phyloP scores from a whole-genome alignment of 1,140 invertebrate species.

The Hirudo medicinalis region DNA sequence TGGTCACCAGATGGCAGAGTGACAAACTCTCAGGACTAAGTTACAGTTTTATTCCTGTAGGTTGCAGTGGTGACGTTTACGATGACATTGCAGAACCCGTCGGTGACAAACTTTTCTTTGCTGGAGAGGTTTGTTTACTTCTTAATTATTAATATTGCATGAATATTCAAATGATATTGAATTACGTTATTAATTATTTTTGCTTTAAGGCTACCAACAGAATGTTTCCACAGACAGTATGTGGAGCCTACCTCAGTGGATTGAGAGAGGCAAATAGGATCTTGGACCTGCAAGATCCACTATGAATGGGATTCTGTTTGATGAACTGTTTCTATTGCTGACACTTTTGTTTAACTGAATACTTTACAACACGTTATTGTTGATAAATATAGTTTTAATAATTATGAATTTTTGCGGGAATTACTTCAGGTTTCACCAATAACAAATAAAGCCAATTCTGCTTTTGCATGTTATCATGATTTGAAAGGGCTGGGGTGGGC shows the following conservation, averaged over 20 bases:
- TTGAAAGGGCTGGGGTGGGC: too few species aligned
- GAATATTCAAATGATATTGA: slow-evolving; percentile 12
- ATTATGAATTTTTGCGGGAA: too few species aligned
- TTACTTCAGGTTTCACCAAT: too few species aligned
- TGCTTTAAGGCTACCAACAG: slow-evolving; percentile 40
- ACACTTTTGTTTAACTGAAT: too few species aligned
- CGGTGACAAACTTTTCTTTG: slow-evolving; percentile 42
- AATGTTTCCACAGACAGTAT: slow-evolving; percentile 42
- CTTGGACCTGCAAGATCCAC: slow-evolving; percentile 24
- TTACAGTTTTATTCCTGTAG: slow-evolving; percentile 43
- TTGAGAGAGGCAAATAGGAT: slow-evolving; percentile 35
- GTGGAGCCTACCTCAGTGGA: slow-evolving; percentile 43
- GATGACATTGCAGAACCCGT: slow-evolving; percentile 38
- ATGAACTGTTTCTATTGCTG: too few species aligned
- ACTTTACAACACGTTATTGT: too few species aligned
- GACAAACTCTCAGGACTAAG: slow-evolving; percentile 38
- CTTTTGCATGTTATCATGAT: too few species aligned
- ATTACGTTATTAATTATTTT: background rate
- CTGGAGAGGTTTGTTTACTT: slow-evolving; percentile 40
- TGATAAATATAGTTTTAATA: too few species aligned
- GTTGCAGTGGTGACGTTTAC: slow-evolving; percentile 34
- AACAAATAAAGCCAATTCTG: too few species aligned
- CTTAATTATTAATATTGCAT: slow-evolving; percentile 21
- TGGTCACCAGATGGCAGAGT: slow-evolving; percentile 42
- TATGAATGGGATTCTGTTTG: background rate